Conservation (phyloP, 2,113 vertebrate genomes). For the Perca fluviatilis region DNA sequence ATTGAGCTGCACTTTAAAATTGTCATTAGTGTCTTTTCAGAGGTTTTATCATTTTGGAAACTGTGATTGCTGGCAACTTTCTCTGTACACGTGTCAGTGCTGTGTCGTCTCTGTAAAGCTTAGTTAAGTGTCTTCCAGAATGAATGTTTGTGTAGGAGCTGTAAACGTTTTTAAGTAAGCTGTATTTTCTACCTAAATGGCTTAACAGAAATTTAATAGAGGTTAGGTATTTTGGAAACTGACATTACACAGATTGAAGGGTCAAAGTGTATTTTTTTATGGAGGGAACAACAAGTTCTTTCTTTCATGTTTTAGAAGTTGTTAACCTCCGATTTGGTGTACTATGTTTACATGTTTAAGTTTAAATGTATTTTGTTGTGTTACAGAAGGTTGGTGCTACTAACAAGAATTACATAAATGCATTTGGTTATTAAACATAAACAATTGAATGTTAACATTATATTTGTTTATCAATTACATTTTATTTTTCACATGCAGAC, state of each 20-base stretch:
- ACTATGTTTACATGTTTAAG: background rate
- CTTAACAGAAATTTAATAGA: background rate
- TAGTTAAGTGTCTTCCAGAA: background rate
- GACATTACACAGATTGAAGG: background rate
- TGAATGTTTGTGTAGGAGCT: background rate
- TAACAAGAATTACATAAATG: background rate
- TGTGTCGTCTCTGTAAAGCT: background rate
- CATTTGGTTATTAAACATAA: background rate
- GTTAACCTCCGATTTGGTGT: background rate
- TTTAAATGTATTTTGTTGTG: background rate
- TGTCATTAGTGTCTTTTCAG: background rate
- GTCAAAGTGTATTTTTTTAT: background rate
- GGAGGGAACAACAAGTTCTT: background rate
- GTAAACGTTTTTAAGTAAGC: background rate
- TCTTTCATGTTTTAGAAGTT: background rate
- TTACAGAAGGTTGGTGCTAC: background rate
- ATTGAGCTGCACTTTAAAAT: constrained; percentile 2
- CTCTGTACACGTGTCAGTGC: background rate
- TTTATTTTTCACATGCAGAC: background rate
- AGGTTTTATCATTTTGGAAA: background rate
- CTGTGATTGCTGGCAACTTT: background rate
- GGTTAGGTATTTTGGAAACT: background rate
- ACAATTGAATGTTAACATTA: background rate
- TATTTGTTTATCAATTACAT: background rate
- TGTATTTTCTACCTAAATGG: background rate